Evolutionary conservation across 1,140 invertebrate genomes (phyloP).

Genomic region (Lutraria rhynchaena): DNA sequence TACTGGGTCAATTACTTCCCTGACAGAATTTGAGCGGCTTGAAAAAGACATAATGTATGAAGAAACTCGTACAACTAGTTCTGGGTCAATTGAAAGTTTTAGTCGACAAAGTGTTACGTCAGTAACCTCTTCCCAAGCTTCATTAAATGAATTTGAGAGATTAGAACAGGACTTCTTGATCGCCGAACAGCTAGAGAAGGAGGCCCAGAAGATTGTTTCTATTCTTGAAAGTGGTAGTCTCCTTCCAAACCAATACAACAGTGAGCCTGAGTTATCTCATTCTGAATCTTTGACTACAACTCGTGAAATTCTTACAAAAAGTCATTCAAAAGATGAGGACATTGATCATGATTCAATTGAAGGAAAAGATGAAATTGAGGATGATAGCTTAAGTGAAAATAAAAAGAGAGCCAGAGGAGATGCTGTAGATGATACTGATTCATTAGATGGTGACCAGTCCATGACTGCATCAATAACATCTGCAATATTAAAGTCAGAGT

Average conservation of each 20-base stretch:
- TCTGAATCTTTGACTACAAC: conserved; percentile 47
- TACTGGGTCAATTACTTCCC: conserved; percentile 84
- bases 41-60: conserved; percentile 71
- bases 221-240: conserved; percentile 92
- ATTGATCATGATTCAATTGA: conserved; percentile 76
- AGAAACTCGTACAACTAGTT: conserved; percentile 72
- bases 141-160: conserved; percentile 80
- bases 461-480: conserved; percentile 77
- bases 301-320: conserved; percentile 29
- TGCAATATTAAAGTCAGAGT: conserved; percentile 71
- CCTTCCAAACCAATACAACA: conserved; percentile 79
- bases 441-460: conserved; percentile 76
- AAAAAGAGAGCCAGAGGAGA: conserved; percentile 61
- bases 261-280: conserved; percentile 53
- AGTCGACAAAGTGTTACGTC: conserved; percentile 80
- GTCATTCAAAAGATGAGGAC: conserved; percentile 75
- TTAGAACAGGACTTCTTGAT: conserved; percentile 77
- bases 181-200: conserved; percentile 77
- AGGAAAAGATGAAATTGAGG: conserved; percentile 75
- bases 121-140: conserved; percentile 81
- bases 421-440: conserved; percentile 71
- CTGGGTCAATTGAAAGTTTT: conserved; percentile 73
- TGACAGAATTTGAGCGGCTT: conserved; percentile 77
- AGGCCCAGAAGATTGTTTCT: conserved; percentile 84
- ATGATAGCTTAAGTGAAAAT: conserved; percentile 80